phyloP scores from a whole-genome alignment of 2,888 invertebrate species.

The Meta bourneti region DNA sequence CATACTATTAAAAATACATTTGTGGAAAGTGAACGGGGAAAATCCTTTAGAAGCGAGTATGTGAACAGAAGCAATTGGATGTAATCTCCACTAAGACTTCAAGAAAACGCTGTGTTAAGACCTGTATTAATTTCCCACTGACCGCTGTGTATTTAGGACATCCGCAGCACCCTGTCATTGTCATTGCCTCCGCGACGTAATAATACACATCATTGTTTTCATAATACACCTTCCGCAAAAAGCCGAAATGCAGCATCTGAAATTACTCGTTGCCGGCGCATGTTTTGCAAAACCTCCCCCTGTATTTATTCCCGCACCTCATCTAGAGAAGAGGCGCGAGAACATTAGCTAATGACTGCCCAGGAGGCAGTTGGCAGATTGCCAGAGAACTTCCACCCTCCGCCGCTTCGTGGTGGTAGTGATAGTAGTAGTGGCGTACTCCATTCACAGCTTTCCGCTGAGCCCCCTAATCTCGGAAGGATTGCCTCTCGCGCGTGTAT shows the following conservation, averaged over 20 bases:
- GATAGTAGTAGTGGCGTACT: slow-evolving; percentile 30
- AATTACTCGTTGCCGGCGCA: no score
- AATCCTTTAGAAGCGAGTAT: no score
- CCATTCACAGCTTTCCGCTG: slow-evolving; percentile 44
- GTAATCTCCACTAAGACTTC: no score
- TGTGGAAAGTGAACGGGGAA: no score
- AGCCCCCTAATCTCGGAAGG: background rate
- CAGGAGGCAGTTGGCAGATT: slow-evolving; percentile 31
- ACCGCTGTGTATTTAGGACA: background rate
- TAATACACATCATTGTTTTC: slow-evolving; percentile 29
- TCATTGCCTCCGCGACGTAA: background rate
- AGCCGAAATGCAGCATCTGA: background rate
- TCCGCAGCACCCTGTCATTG: background rate
- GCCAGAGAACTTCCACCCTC: slow-evolving; percentile 22
- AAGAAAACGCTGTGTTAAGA: no score
- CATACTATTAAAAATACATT: no score
- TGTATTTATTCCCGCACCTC: background rate
- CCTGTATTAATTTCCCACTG: no score
- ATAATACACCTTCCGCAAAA: background rate
- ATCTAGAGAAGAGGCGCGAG: background rate
- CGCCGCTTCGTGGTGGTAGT: background rate
- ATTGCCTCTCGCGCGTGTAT: slow-evolving; percentile 1
- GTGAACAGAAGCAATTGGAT: no score
- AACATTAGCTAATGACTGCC: slow-evolving; percentile 49
- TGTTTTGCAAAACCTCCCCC: background rate